A percentile compares a stretch with the other conserved stretches of the same genome.
Evolutionary conservation across 2,113 vertebrate species (phyloP).

Genomic region (Macrotus californicus): DNA sequence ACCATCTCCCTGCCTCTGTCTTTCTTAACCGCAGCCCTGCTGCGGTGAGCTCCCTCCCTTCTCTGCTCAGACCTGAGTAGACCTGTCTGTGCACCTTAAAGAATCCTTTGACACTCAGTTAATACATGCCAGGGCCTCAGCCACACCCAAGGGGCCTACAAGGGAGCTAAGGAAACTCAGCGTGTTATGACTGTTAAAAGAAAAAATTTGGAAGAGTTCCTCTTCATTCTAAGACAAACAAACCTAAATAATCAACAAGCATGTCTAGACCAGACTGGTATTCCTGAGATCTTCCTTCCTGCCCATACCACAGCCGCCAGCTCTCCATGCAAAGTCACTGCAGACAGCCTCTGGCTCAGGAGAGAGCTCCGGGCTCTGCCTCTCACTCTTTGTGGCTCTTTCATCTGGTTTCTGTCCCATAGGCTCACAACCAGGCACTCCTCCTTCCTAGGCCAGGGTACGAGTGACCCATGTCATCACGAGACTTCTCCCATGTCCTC

Average conservation of each 20-base stretch:
- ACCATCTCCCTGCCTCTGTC: too few relatives aligned
- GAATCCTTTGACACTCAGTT: neutral
- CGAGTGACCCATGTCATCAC: neutral
- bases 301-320: neutral
- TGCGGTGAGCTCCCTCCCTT: neutral
- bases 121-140: neutral
- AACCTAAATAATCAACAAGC: neutral
- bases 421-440: neutral
- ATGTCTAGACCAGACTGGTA: neutral
- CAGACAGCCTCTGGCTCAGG: neutral
- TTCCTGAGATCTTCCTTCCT: neutral
- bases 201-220: neutral
- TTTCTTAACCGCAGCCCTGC: neutral
- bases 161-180: neutral
- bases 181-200: neutral
- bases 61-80: neutral
- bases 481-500: neutral
- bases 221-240: neutral
- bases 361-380: neutral
- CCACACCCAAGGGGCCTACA: neutral
- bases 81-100: neutral
- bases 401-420: neutral
- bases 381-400: neutral
- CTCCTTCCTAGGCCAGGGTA: neutral
- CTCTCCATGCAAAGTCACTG: neutral